Evolutionary conservation across 2,113 vertebrate species (phyloP).

Genomic region (Monopterus albus): DNA sequence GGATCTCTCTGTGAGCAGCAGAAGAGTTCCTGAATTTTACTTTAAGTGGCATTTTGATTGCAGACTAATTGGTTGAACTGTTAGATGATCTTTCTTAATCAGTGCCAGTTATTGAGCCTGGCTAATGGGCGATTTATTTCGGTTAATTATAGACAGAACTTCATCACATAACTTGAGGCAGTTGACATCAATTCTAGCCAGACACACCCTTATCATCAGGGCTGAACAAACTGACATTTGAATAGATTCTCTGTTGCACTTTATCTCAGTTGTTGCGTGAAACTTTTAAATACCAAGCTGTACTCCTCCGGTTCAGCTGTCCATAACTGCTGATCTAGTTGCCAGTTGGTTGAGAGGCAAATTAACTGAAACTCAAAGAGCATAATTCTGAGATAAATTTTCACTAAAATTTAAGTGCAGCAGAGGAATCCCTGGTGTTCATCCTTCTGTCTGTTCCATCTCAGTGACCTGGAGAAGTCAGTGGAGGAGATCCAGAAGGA

Average conservation of each 20-base stretch:
- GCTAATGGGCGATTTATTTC: constrained; percentile 66
- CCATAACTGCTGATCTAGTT: no score
- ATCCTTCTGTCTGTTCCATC: constrained; percentile 66
- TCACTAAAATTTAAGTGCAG: constrained; percentile 8
- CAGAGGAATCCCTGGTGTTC: constrained; percentile 54
- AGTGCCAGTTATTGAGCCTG: constrained; percentile 53
- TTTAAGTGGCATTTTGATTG: constrained; percentile 46
- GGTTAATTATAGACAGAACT: constrained; percentile 65
- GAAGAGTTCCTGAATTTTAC: constrained; percentile 14
- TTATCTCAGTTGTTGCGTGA: not conserved
- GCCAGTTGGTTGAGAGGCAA: no score
- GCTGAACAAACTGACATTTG: not conserved
- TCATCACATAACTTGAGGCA: constrained; percentile 40
- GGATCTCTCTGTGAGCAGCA: constrained; percentile 15
- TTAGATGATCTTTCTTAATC: constrained; percentile 68
- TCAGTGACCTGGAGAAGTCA: constrained; percentile 94
- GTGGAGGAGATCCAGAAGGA: constrained; percentile 97
- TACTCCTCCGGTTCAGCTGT: constrained; percentile 50
- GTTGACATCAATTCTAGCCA: constrained; percentile 28
- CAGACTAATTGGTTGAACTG: constrained; percentile 66
- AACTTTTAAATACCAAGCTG: not conserved
- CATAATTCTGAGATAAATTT: constrained; percentile 24
- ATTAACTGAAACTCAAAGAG: constrained; percentile 6
- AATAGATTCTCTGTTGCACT: not conserved
- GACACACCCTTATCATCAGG: not conserved